Percentiles rank a stretch among this genome's conserved stretches.
Conservation (phyloP, 2,888 invertebrate species). For the Atrina japonica region DNA sequence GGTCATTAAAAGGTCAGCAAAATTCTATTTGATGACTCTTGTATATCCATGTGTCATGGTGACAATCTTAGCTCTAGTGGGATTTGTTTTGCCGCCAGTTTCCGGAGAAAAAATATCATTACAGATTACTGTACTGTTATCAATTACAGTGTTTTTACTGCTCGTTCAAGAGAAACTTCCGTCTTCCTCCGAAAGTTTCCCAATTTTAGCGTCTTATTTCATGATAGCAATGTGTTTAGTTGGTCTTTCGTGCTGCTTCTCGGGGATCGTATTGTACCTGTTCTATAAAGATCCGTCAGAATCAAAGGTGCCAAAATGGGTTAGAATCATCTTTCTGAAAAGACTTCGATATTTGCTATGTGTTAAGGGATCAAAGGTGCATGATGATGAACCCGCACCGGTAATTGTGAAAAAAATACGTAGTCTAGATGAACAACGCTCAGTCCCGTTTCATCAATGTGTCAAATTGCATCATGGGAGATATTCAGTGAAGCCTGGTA, state of each 20-base stretch:
- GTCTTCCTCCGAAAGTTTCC: slow-evolving; percentile 19
- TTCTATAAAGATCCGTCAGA: background rate
- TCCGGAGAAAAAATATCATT: slow-evolving; percentile 26
- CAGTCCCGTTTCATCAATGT: background rate
- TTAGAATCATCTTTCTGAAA: background rate
- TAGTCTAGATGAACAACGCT: background rate
- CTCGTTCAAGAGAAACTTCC: slow-evolving; percentile 28
- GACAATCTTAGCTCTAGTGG: background rate
- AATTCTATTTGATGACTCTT: slow-evolving; percentile 12
- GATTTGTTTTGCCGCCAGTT: slow-evolving; percentile 17
- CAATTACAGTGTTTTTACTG: slow-evolving; percentile 10
- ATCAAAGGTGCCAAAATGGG: background rate
- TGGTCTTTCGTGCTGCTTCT: slow-evolving; percentile 6
- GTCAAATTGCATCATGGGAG: background rate
- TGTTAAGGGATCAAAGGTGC: background rate
- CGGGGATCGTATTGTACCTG: slow-evolving; percentile 1
- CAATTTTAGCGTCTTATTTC: slow-evolving; percentile 6
- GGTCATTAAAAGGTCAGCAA: background rate
- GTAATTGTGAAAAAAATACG: background rate
- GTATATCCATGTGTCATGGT: slow-evolving; percentile 11
- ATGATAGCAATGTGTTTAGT: background rate
- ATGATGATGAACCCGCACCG: background rate
- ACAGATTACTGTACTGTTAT: slow-evolving; percentile 8
- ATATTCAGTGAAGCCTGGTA: background rate
- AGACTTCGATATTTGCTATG: background rate